Conservation (phyloP, 2,888 invertebrate genomes). For the Cotesia congregata region DNA sequence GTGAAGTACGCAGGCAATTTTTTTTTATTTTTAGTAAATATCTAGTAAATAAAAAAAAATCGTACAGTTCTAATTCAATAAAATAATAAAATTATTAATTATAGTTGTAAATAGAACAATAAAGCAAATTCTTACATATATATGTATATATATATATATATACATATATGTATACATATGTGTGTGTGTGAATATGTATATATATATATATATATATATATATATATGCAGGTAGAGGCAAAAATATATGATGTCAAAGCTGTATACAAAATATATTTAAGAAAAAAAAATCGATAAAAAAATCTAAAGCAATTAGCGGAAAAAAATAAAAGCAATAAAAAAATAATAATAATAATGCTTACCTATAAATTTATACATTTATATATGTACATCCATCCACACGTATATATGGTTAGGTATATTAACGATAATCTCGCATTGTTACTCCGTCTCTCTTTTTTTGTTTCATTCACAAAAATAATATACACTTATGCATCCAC, state of each 20-base stretch:
- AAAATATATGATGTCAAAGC: constrained; percentile 15
- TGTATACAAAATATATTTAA: neutral
- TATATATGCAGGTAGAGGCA: neutral
- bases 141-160: neutral
- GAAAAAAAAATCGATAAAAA: constrained; percentile 16
- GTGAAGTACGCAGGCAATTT: constrained; percentile 55
- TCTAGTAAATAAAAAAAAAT: neutral
- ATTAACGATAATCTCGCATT: constrained; percentile 43
- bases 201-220: constrained; percentile 6
- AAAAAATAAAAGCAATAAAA: constrained; percentile 6
- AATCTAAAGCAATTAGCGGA: neutral
- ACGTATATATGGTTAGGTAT: constrained; percentile 29
- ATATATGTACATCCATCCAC: neutral
- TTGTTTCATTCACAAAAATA: constrained; percentile 30
- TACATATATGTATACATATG: neutral
- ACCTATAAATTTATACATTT: neutral
- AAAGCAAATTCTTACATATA: neutral
- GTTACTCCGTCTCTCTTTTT: constrained; percentile 25
- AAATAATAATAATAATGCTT: neutral
- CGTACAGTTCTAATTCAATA: constrained; percentile 7
- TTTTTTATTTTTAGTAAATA: neutral
- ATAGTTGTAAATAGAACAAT: neutral
- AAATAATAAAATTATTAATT: constrained; percentile 23
- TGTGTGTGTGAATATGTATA: neutral
- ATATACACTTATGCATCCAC: constrained; percentile 7